Percentiles rank a stretch among this genome's conserved stretches.
Evolutionary conservation across 2,113 vertebrate genomes (phyloP).

Genomic region (Sylvia atricapilla): DNA sequence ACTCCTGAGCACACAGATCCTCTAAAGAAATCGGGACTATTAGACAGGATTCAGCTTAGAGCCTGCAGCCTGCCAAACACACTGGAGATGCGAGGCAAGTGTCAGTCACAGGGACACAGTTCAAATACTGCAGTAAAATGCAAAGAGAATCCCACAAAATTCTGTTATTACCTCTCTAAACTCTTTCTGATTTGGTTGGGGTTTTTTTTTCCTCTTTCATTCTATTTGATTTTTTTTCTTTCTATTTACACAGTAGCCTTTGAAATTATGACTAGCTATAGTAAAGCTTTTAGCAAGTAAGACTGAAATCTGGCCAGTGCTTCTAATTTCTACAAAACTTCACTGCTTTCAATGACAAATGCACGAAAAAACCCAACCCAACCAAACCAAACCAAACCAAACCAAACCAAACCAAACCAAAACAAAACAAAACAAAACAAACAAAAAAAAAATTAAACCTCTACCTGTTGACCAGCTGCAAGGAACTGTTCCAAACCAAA

Average conservation of each 20-base stretch:
- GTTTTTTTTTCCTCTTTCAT: background rate
- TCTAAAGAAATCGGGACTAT: background rate
- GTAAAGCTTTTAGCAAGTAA: background rate
- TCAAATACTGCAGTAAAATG: background rate
- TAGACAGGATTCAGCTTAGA: background rate
- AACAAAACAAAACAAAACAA: no score
- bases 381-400: no score
- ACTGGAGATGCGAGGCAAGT: background rate
- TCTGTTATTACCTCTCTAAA: background rate
- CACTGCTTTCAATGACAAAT: background rate
- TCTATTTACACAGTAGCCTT: background rate
- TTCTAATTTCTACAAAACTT: background rate
- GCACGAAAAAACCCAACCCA: background rate
- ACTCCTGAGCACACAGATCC: background rate
- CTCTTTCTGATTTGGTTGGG: no score
- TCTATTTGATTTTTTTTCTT: background rate
- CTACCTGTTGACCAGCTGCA: accelerated
- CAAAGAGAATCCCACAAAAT: background rate
- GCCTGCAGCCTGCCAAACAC: background rate
- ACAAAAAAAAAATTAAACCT: background rate
- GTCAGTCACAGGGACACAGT: background rate
- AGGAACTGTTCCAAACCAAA: background rate
- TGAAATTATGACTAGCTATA: background rate
- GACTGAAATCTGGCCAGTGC: background rate
- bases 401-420: no score